Percentiles rank a stretch among this genome's conserved stretches.
Conservation (phyloP, 2,888 invertebrate species). For the Glyphotaelius pellucidus region DNA sequence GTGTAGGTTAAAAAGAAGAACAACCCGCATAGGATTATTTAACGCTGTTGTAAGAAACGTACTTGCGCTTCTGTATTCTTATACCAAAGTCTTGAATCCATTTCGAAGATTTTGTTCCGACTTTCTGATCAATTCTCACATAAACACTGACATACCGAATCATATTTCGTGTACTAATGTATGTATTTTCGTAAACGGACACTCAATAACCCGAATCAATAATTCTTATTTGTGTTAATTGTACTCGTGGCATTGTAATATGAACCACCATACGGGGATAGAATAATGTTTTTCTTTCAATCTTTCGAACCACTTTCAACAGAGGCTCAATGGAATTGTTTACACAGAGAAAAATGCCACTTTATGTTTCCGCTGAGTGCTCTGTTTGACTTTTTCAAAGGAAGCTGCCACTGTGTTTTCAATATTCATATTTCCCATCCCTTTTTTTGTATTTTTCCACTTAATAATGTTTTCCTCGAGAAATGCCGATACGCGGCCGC, state of each 20-base stretch:
- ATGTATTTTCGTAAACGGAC: neutral
- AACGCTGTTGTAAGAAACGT: neutral
- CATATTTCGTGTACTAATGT: neutral
- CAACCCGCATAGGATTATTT: neutral
- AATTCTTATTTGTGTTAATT: neutral
- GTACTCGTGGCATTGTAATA: neutral
- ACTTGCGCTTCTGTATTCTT: neutral
- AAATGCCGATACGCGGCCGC: neutral
- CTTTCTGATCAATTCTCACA: neutral
- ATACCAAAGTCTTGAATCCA: neutral
- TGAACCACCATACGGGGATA: neutral
- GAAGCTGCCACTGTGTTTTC: neutral
- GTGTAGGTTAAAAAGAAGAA: too few species aligned
- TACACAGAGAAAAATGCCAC: constrained; percentile 2
- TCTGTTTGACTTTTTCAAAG: neutral
- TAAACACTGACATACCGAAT: neutral
- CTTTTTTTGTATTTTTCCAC: neutral
- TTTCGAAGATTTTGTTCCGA: neutral
- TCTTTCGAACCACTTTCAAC: neutral
- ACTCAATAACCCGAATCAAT: neutral
- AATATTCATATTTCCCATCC: neutral
- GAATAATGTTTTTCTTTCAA: neutral
- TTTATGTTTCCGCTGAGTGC: neutral
- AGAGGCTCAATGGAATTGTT: neutral
- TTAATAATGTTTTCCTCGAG: neutral